Evolutionary conservation across 2,888 invertebrate species (phyloP).

Genomic region (Acrobasis suavella): DNA sequence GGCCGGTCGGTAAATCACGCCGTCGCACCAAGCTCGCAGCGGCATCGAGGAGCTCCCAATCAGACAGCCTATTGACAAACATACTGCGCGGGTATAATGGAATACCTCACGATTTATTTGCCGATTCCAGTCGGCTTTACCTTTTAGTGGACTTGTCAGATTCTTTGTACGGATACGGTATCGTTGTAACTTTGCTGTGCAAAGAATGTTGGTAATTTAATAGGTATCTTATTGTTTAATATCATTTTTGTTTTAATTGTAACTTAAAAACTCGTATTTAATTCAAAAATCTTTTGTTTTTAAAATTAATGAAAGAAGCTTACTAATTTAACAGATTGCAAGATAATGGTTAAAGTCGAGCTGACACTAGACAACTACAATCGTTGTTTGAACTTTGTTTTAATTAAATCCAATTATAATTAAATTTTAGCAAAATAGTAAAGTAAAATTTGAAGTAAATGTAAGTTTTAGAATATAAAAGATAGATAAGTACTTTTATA

Average conservation of each 20-base stretch:
- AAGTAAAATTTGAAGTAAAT: not conserved
- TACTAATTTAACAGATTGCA: not conserved
- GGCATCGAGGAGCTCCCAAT: constrained; percentile 68
- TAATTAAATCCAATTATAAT: not conserved
- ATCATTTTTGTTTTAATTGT: no score
- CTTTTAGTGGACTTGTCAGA: constrained; percentile 10
- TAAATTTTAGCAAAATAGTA: not conserved
- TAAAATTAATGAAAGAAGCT: not conserved
- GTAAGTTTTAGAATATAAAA: not conserved
- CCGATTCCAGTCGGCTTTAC: constrained; percentile 29
- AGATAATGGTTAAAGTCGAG: not conserved
- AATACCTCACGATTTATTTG: constrained; percentile 65
- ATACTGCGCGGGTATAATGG: constrained; percentile 72
- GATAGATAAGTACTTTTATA: no score
- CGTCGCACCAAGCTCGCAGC: constrained; percentile 60
- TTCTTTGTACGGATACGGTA: not conserved
- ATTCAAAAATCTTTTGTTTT: not conserved
- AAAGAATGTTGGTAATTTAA: not conserved
- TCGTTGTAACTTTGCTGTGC: not conserved
- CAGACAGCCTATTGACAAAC: constrained; percentile 78
- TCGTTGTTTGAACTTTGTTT: not conserved
- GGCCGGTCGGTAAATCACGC: constrained; percentile 54
- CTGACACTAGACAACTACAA: not conserved
- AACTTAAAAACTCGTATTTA: not conserved
- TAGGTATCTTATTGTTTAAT: no score